Conservation (phyloP, 2,797 vertebrate species). For the Rallus crepitans region DNA sequence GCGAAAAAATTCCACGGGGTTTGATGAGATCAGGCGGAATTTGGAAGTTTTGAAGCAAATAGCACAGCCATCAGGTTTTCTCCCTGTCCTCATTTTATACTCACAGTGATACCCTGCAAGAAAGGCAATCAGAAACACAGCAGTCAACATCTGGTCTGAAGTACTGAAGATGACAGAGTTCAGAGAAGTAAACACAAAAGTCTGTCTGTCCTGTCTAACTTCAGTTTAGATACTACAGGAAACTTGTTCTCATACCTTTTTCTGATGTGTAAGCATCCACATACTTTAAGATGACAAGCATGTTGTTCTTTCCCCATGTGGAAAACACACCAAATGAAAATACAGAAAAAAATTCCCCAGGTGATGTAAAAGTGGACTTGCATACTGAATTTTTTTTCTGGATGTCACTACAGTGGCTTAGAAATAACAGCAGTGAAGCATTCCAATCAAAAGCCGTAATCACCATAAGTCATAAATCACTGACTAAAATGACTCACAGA, state of each 20-base stretch:
- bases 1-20: constrained; percentile 91
- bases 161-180: not conserved
- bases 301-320: not conserved
- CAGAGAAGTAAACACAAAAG: not conserved
- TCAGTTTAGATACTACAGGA: not conserved
- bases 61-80: constrained; percentile 93
- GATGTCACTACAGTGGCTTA: not conserved
- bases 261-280: not conserved
- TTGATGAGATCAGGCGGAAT: constrained; percentile 88
- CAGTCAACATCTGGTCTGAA: not conserved
- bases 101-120: constrained; percentile 92
- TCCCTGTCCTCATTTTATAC: constrained; percentile 94
- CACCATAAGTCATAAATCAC: not conserved
- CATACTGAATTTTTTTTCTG: not conserved
- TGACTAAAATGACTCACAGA: not conserved
- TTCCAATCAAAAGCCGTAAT: not conserved
- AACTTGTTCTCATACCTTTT: not conserved
- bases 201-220: not conserved
- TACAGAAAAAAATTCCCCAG: not conserved
- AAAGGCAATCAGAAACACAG: not conserved
- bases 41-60: constrained; percentile 89
- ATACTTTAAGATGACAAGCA: not conserved
- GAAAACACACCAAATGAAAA: not conserved
- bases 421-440: not conserved
- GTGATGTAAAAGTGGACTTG: not conserved